Evolutionary conservation across 1,140 invertebrate genomes (phyloP), one percentile per base, ranked within the genome.

Genomic region (Subanguina moxae): DNA sequence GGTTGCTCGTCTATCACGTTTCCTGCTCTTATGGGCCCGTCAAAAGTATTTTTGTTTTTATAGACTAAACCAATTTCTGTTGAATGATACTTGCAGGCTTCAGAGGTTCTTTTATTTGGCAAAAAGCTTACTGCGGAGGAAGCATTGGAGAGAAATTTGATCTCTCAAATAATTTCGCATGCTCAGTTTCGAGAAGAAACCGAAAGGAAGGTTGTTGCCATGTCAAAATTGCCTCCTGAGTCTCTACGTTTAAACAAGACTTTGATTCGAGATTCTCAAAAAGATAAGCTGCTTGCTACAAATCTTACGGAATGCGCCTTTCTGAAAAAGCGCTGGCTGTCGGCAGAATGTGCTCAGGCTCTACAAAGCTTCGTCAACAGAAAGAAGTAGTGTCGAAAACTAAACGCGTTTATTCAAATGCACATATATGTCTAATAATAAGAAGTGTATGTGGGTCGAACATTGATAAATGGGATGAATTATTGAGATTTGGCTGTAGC

Each of bases 1-100:
- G 91, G 88, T 17, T 87, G 90, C 79, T 91, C 92, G 8, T 88
- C 89, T 13, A 89, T 89, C 74, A 89, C 87, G 38, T 94, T 94
- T 82, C 90, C 92, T 0, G 86, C 84, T 76, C 83, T 94, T 32
- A 87, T 96, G 84, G 93, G 93, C 27, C 83, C 84, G 17, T 87
- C 87, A 48, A 90, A 89, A 84, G 89, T 67, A 28, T 32, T 5
- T 57, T 38, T 38, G 11, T 38, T 5, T 5, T 11, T 11, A 45
- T 28, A n/a, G 28, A 38, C 27, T 45, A 28, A 13, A 17, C 1
- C 9, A 61, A 76, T 30, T 30, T 76, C 21, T 17, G 9, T 38
- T 61, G 62, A 25, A 59, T 58, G 42, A 52, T 56, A 62, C 57
- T 30, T 59, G 15, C 79, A 91, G 87, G 91, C 92, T 25, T 86